Evolutionary conservation across 1,140 invertebrate genomes (phyloP), one percentile per base, ranked within the genome.

Genomic region (Drosophila chauvacae): DNA sequence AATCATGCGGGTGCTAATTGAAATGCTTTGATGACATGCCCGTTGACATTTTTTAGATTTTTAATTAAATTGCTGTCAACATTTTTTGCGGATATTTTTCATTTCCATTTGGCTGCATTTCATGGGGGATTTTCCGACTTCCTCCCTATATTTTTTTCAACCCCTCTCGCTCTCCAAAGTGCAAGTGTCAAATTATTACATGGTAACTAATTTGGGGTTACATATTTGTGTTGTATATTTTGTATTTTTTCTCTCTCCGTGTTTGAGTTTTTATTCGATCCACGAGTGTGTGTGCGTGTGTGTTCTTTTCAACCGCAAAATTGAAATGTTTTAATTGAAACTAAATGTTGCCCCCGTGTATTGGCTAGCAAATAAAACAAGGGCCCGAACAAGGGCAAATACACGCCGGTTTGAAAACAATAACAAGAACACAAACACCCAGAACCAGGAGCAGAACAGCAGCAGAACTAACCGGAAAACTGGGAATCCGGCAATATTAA

Each of bases 301-400:
- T 73, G 66, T 73, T 72, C 66, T 57, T 37, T 73, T 73, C 39
- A 72, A 86, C 82, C 82, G 68, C 82, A 73, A 85, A 84, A 80
- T 80, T 84, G 82, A 85, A 81, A 81, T 86, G 82, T 81, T 86
- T 86, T 86, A 86, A 86, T 86, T 86, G 82, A 86, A 86, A 86
- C 82, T 86, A 86, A 86, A 86, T 86, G 82, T 73, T 74, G 75
- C 82, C 75, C 82, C 73, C 69, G 82, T 86, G 82, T 76, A 86
- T 82, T 78, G 78, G 82, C 50, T 48, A 62, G 84, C 76, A 85
- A 85, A 86, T 80, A 85, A 85, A 75, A 75, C 72, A 86, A 77
- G 77, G 44, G 71, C 60, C 65, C 55, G 20, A 72, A 55, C 59
- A 47, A 59, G 62, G n/a, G 53, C 60, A 79, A 69, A 68, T 39